Base-by-base conservation (phyloP, 35 echinoderm and acorn worm species). In the Acanthaster planci region DNA sequence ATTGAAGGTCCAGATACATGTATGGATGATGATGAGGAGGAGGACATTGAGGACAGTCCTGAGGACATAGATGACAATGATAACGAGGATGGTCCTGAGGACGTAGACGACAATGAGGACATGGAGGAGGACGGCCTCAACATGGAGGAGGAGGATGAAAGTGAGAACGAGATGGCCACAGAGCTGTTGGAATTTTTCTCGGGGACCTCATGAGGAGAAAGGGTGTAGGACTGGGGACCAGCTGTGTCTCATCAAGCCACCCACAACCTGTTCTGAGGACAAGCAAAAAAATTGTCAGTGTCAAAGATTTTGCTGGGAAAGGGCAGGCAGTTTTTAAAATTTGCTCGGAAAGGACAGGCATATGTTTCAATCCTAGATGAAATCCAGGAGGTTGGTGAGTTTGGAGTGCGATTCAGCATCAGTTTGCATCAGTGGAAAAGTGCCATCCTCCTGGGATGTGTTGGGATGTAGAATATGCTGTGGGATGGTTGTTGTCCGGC, bases 111-210 rank as follows among this genome's bases (percentile, higher is more conserved):
- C 2, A 52, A 81, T 52, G 79, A 81, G 15, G 79, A 8, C 26
- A 6, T 7, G 7, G 47, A 2, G 5, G 6, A 26, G 18, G 79
- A 52, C 1, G 79, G 51, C 51, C n/a, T 26, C 22, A 53, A 81
- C 40, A 34, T 52, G 10, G 79, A 81, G 7, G 79, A 31, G 19
- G 51, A 81, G 2, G 79, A 81, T 55, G 79, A 81, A 21, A 52
- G 51, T 81, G 51, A 52, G 1, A 81, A 81, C 26, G 79, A 81
- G 51, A 81, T 81, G 79, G 79, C 29, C 10, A 81, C 51, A 47
- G 79, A 81, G 7, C 27, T 81, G 9, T 53, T 81, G 31, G 79
- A 81, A 32, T 81, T 51, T 52, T 23, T 81, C 10, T 19, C 60
- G 21, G 60, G 60, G 29, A 68, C 60, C 1, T 68, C 23, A 22